phyloP scores from a whole-genome alignment of 2,888 invertebrate species.

The Cataglyphis albicans region DNA sequence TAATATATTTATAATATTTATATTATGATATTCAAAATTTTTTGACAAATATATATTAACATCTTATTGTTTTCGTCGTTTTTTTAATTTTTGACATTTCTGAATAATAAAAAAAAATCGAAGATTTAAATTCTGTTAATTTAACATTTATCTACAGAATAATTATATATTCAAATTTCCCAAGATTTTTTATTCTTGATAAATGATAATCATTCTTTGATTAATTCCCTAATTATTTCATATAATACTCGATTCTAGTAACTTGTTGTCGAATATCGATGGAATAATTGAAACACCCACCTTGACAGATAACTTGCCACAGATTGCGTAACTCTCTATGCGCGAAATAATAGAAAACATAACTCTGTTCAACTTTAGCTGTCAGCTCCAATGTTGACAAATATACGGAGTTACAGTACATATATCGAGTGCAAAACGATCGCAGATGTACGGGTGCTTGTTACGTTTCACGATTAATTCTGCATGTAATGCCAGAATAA shows the following conservation, averaged over 20 bases:
- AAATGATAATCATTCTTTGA: background rate
- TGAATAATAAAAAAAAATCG: background rate
- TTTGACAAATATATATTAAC: background rate
- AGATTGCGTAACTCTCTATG: background rate
- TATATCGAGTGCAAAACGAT: background rate
- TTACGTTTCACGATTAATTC: conserved; percentile 30
- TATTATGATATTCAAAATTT: background rate
- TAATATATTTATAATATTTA: no score
- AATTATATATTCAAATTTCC: background rate
- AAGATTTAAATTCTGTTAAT: background rate
- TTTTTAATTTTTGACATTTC: background rate
- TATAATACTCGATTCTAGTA: background rate
- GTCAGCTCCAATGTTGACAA: conserved; percentile 11
- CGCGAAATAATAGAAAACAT: conserved; percentile 1
- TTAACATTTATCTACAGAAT: background rate
- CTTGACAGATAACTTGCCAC: background rate
- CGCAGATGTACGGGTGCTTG: conserved; percentile 22
- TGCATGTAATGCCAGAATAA: conserved; percentile 8
- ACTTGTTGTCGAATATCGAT: background rate
- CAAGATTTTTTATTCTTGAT: background rate
- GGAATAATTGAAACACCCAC: background rate
- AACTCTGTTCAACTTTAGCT: background rate
- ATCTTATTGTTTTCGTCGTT: background rate
- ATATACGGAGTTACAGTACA: background rate
- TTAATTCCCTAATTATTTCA: background rate